Percentiles rank a stretch among this genome's conserved stretches.
These are phyloP conservation scores for Cotesia chilonis DNA, from an alignment of 1,140 invertebrate genomes.

Conservation along the genomic window DNA sequence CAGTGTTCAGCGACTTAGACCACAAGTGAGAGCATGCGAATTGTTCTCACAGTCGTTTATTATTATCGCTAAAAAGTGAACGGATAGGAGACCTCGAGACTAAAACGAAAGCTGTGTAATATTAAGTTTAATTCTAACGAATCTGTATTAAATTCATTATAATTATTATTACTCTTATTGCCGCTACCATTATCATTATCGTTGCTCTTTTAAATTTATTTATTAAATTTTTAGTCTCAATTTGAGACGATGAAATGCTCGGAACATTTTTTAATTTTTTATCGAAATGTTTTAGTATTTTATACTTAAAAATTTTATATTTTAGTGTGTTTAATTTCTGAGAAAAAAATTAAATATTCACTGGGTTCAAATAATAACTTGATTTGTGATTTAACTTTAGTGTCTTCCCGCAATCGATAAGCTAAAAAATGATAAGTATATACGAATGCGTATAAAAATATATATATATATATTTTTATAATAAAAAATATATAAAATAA, in stretches of 20 bases:
- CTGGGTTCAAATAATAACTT: slow-evolving; percentile 3
- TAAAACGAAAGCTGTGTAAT: slow-evolving; percentile 27
- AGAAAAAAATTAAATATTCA: background rate
- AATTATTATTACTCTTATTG: too few relatives aligned
- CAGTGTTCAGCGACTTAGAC: slow-evolving; percentile 26
- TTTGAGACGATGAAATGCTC: too few relatives aligned
- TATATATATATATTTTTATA: background rate
- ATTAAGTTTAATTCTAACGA: background rate
- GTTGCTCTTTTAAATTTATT: too few relatives aligned
- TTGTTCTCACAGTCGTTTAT: slow-evolving; percentile 49
- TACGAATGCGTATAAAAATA: too few relatives aligned
- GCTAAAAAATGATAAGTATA: background rate
- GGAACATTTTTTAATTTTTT: background rate
- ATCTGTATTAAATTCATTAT: too few relatives aligned
- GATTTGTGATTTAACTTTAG: slow-evolving; percentile 2
- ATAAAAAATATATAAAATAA: slow-evolving; percentile 8
- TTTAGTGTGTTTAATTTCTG: slow-evolving; percentile 1
- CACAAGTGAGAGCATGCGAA: slow-evolving; percentile 52
- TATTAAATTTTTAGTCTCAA: too few relatives aligned
- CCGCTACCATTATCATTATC: too few relatives aligned
- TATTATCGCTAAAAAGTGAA: slow-evolving; percentile 42
- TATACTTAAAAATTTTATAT: background rate
- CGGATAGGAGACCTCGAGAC: slow-evolving; percentile 32
- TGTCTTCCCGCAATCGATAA: background rate
- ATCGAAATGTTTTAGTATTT: too few relatives aligned